Conservation (phyloP, 1,140 invertebrate species). For the Sarcophaga peregrina region DNA sequence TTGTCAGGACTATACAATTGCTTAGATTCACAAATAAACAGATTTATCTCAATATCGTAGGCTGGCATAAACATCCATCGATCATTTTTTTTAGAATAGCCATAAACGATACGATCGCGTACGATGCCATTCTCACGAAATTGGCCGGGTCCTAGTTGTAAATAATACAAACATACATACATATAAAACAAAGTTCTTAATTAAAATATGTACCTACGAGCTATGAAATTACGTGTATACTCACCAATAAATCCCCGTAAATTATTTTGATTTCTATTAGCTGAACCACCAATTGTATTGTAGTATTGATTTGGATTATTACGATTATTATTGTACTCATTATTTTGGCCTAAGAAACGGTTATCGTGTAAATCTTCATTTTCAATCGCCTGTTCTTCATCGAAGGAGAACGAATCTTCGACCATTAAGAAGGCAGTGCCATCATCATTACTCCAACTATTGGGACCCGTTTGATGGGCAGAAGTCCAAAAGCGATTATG, state of each 20-base stretch:
- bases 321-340: slow-evolving; percentile 48
- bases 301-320: slow-evolving; percentile 67
- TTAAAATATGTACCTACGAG: background rate
- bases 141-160: slow-evolving; percentile 53
- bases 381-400: slow-evolving; percentile 56
- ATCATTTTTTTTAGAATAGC: slow-evolving; percentile 77
- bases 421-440: slow-evolving; percentile 79
- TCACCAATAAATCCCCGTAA: slow-evolving; percentile 58
- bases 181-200: background rate
- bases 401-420: slow-evolving; percentile 83
- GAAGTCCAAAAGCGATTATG: slow-evolving; percentile 89
- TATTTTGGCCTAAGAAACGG: slow-evolving; percentile 57
- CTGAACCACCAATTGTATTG: slow-evolving; percentile 65
- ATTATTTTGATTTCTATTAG: slow-evolving; percentile 61
- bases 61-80: slow-evolving; percentile 88
- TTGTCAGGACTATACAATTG: slow-evolving; percentile 75
- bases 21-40: slow-evolving; percentile 91
- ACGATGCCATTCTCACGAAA: slow-evolving; percentile 57
- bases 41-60: slow-evolving; percentile 77
- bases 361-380: slow-evolving; percentile 63
- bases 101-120: slow-evolving; percentile 73
- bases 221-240: background rate
- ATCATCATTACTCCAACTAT: slow-evolving; percentile 90
- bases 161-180: no score
- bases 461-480: slow-evolving; percentile 77